A percentile compares a stretch with the other conserved stretches of the same genome.
Evolutionary conservation across 1,140 invertebrate genomes (phyloP).

Genomic region (Caerostris extrusa): DNA sequence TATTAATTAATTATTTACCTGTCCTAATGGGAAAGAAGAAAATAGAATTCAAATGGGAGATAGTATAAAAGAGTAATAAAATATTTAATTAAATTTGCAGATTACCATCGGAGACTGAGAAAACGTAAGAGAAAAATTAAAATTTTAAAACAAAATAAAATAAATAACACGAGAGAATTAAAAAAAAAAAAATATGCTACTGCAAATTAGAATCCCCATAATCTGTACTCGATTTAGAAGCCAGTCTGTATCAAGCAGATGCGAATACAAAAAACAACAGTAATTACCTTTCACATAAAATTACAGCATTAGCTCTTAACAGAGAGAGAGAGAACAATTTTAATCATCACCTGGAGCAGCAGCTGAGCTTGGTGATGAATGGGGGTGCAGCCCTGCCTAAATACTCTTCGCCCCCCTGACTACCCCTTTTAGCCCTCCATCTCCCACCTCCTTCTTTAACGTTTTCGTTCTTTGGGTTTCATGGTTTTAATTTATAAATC

Average conservation of each 20-base stretch:
- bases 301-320: slow-evolving; percentile 46
- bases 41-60: not conserved
- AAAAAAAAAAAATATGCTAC: not conserved
- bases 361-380: slow-evolving; percentile 17
- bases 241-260: slow-evolving; percentile 1
- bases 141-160: not conserved
- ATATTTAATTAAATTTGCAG: slow-evolving; percentile 51
- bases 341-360: not conserved
- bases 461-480: not conserved
- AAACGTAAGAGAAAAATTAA: not conserved
- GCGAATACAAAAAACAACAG: slow-evolving; percentile 38
- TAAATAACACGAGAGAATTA: not conserved
- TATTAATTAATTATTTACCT: slow-evolving; percentile 39
- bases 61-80: slow-evolving; percentile 46
- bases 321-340: slow-evolving; percentile 29
- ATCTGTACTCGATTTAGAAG: slow-evolving; percentile 16
- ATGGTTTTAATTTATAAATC: slow-evolving; percentile 61
- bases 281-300: slow-evolving; percentile 60
- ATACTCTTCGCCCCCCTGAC: not conserved
- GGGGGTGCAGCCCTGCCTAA: not conserved
- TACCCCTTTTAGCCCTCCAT: not conserved
- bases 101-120: slow-evolving; percentile 20
- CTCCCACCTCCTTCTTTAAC: not conserved
- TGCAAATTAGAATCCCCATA: slow-evolving; percentile 48
- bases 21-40: not conserved